Base-by-base conservation (phyloP, 2,888 invertebrate genomes). In the Neoascia interrupta region DNA sequence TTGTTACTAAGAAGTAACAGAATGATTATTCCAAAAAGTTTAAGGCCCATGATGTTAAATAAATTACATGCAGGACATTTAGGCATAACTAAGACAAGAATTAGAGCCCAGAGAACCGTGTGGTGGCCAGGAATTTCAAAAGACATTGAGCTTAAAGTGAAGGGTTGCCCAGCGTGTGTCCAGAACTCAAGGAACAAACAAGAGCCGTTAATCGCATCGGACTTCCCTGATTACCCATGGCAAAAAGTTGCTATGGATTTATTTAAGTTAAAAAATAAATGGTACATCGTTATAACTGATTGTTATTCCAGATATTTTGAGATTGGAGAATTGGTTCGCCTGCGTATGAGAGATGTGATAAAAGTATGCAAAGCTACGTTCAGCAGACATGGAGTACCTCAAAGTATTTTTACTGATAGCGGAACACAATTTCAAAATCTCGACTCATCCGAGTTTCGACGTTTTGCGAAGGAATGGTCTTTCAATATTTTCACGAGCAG, bases 101-200 rank as follows among this genome's bases (percentile, higher is more conserved):
- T 51, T 16, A 34, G 19, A 19, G 49, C 34, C 18, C 31, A 2
- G 1, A 34, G 49, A 51, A 51, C 34, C 18, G 34, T 31, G 49
- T 51, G 49, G 34, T 43, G 2, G 43, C n/a, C 43, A 18, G 43
- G 43, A 43, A 43, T 43, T 43, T 43, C 11, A 26, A 45, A 37
- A 23, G 36, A 36, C 23, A 37, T 53, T 15, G 37, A 37, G 23
- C 23, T 37, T 1, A 53, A 53, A 23, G 26, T 39, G 6, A 53
- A 39, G 16, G 26, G 10, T 10, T 53, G 53, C 23, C 36, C 21
- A 23, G 37, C 10, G 31, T 34, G 31, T 51, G 34, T 34, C n/a
- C 49, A 51, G 34, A 31, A 39, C 23, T 37, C 53, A 23, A 53
- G 10, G 8, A 41, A 18, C 5, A 41, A 41, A 43, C 21, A 43